phyloP scores from a whole-genome alignment of 2,113 vertebrate species.

The Protobothrops mucrosquamatus region DNA sequence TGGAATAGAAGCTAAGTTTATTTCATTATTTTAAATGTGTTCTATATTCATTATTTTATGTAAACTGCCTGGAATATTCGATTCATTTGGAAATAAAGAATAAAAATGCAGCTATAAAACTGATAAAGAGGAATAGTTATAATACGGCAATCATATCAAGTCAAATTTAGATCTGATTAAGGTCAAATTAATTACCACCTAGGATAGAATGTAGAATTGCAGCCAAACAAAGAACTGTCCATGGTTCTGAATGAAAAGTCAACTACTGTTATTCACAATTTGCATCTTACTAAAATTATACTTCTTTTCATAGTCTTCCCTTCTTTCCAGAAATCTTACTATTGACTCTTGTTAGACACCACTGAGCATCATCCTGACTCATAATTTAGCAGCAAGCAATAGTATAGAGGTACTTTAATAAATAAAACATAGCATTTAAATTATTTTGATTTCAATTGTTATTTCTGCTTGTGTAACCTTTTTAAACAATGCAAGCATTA shows the following conservation, averaged over 20 bases:
- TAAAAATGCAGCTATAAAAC: neutral
- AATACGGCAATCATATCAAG: neutral
- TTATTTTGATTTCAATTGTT: slow-evolving; percentile 30
- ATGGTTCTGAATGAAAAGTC: slow-evolving; percentile 27
- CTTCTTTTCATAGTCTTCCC: slow-evolving; percentile 23
- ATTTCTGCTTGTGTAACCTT: neutral
- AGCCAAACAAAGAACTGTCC: slow-evolving; percentile 18
- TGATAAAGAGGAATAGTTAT: neutral
- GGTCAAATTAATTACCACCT: neutral
- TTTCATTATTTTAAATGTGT: neutral
- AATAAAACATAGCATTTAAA: slow-evolving; percentile 28
- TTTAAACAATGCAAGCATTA: slow-evolving; percentile 12
- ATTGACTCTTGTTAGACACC: slow-evolving; percentile 31
- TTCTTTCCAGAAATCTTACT: slow-evolving; percentile 40
- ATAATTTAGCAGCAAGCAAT: slow-evolving; percentile 39
- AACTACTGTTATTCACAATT: slow-evolving; percentile 6
- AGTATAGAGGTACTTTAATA: slow-evolving; percentile 20
- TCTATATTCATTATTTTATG: neutral
- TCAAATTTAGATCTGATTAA: neutral
- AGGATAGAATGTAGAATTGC: too few species aligned
- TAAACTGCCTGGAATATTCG: neutral
- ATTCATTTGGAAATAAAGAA: neutral
- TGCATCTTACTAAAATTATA: slow-evolving; percentile 24
- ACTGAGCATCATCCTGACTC: slow-evolving; percentile 33
- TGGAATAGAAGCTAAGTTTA: neutral